A percentile compares a stretch with the other conserved stretches of the same genome.
phyloP scores from a whole-genome alignment of 1,140 invertebrate species.

The Anastatus disparis region DNA sequence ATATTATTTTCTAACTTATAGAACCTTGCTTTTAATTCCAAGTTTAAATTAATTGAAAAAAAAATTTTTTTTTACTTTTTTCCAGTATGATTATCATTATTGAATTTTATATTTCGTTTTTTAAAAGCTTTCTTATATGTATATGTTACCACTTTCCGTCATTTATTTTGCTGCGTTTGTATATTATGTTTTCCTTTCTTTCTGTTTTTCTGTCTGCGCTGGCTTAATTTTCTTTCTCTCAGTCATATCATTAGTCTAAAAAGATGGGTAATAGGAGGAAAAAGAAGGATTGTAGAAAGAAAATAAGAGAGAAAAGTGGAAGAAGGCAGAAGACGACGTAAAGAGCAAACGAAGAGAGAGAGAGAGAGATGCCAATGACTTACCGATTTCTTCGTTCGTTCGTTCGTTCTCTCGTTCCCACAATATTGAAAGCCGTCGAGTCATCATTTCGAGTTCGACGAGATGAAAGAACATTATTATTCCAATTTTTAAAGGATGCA shows the following conservation, averaged over 20 bases:
- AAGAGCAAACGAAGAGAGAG: too few species aligned
- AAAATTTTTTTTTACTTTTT: too few species aligned
- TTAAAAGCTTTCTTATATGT: too few species aligned
- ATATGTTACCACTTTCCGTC: slow-evolving; percentile 39
- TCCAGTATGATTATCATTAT: slow-evolving; percentile 37
- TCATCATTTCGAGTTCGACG: slow-evolving; percentile 63
- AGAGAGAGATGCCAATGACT: slow-evolving; percentile 53
- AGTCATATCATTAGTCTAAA: slow-evolving; percentile 44
- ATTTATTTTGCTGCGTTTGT: slow-evolving; percentile 45
- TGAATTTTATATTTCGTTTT: slow-evolving; percentile 38
- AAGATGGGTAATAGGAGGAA: slow-evolving; percentile 38
- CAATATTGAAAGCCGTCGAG: slow-evolving; percentile 65
- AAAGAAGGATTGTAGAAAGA: slow-evolving; percentile 31
- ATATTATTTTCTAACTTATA: too few species aligned
- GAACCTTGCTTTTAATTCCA: too few species aligned
- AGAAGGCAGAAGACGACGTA: slow-evolving; percentile 27
- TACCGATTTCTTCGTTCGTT: too few species aligned
- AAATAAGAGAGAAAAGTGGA: slow-evolving; percentile 42
- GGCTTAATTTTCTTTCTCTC: slow-evolving; percentile 30
- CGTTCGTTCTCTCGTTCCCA: slow-evolving; percentile 66
- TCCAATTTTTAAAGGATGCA: slow-evolving; percentile 65
- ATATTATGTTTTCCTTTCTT: slow-evolving; percentile 22
- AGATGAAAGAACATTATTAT: slow-evolving; percentile 66
- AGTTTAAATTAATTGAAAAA: slow-evolving; percentile 12
- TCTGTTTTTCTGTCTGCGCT: background rate